Percentiles rank a stretch among this genome's conserved stretches.
Conservation (phyloP, 2,113 vertebrate genomes). For the Butorides virescens region DNA sequence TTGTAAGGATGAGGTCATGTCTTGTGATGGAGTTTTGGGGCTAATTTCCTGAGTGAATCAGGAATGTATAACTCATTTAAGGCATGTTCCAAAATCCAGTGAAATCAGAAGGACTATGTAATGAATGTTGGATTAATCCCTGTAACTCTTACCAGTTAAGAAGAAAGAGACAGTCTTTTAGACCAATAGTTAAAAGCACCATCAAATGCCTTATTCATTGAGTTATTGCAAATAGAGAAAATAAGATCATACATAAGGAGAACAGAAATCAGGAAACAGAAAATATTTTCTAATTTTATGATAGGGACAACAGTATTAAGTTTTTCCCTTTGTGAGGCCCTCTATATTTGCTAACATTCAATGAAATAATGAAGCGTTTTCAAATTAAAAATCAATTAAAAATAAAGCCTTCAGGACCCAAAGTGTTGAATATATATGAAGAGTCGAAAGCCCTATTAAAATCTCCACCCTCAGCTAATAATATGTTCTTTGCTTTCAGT, state of each 20-base stretch:
- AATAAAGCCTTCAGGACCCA: not conserved
- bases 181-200: not conserved
- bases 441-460: not conserved
- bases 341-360: not conserved
- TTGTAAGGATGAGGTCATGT: slow-evolving; percentile 51
- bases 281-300: not conserved
- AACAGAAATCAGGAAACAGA: not conserved
- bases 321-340: not conserved
- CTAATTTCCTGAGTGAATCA: slow-evolving; percentile 18
- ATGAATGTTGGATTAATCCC: not conserved
- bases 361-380: not conserved
- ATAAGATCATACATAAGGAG: not conserved
- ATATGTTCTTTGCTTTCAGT: not conserved
- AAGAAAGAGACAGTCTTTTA: not conserved
- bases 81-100: not conserved
- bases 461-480: not conserved
- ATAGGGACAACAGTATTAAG: not conserved
- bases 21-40: not conserved
- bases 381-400: not conserved
- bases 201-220: not conserved
- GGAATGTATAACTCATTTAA: not conserved
- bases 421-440: not conserved
- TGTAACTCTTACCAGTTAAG: not conserved
- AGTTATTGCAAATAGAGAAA: not conserved
- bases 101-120: not conserved